phyloP scores from a whole-genome alignment of 2,888 invertebrate species.

The Metalampra italica region DNA sequence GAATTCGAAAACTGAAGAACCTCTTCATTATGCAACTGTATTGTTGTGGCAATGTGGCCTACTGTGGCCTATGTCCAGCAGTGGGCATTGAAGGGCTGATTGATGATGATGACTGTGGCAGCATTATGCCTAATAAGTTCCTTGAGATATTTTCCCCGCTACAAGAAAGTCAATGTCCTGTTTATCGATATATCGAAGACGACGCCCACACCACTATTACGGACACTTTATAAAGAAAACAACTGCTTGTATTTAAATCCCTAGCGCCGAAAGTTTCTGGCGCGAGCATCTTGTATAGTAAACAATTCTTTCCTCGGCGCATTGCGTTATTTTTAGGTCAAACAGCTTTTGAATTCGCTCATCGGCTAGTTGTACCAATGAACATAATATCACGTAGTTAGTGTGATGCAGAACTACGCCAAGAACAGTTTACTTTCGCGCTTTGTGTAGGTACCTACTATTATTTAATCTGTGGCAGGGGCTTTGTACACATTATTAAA shows the following conservation, averaged over 20 bases:
- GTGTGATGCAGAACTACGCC: constrained; percentile 35
- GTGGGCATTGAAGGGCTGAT: too few relatives aligned
- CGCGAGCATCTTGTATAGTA: constrained; percentile 33
- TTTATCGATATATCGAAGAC: not conserved
- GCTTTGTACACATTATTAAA: too few relatives aligned
- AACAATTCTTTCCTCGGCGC: constrained; percentile 52
- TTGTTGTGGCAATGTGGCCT: too few relatives aligned
- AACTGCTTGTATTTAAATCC: constrained; percentile 4
- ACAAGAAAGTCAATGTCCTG: not conserved
- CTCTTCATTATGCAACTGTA: too few relatives aligned
- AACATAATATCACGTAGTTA: constrained; percentile 22
- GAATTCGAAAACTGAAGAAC: too few relatives aligned
- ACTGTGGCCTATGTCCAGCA: too few relatives aligned
- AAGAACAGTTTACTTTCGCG: constrained; percentile 17
- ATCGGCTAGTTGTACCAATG: constrained; percentile 46
- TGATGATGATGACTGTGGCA: too few relatives aligned
- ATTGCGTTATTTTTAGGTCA: constrained; percentile 64
- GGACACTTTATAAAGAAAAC: not conserved
- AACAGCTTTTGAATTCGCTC: constrained; percentile 66
- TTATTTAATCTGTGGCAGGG: too few relatives aligned
- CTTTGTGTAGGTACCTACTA: not conserved
- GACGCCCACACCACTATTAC: not conserved
- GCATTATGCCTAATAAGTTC: not conserved
- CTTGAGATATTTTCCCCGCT: not conserved
- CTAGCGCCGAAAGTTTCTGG: constrained; percentile 14